Conservation (phyloP, 1,140 invertebrate genomes). For the Hermetia illucens region DNA sequence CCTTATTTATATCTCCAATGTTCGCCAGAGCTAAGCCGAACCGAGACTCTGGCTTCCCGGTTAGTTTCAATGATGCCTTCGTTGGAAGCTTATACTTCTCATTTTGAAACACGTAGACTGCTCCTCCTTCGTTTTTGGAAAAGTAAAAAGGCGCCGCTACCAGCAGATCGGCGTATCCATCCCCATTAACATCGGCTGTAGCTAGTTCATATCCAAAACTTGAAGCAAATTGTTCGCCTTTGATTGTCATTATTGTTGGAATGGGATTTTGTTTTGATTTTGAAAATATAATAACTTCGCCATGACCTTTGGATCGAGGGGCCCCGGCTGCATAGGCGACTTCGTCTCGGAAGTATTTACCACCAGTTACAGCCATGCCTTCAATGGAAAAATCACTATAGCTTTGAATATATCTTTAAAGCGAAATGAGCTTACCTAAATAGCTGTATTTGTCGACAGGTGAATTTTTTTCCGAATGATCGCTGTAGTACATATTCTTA, state of each 20-base stretch:
- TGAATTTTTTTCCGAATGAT: conserved; percentile 47
- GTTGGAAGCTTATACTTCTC: conserved; percentile 33
- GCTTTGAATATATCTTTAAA: no score
- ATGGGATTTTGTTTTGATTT: conserved; percentile 45
- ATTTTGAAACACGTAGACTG: conserved; percentile 80
- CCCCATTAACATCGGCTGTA: conserved; percentile 72
- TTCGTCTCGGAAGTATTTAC: conserved; percentile 51
- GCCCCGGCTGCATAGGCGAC: conserved; percentile 72
- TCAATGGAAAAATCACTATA: no score
- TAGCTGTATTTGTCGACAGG: conserved; percentile 85
- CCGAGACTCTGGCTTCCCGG: conserved; percentile 58
- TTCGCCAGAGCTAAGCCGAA: conserved; percentile 78
- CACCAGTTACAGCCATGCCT: conserved; percentile 80
- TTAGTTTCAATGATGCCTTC: conserved; percentile 45
- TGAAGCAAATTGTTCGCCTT: conserved; percentile 75
- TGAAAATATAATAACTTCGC: conserved; percentile 71
- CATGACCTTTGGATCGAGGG: conserved; percentile 68
- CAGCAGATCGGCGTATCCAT: conserved; percentile 75
- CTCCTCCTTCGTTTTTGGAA: conserved; percentile 61
- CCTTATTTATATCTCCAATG: conserved; percentile 82
- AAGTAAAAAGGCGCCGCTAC: conserved; percentile 90
- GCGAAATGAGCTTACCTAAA: conserved; percentile 51
- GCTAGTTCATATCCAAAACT: conserved; percentile 81
- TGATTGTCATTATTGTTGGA: conserved; percentile 45
- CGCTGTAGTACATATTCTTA: conserved; percentile 58